Conservation (phyloP, 2,888 invertebrate genomes). For the Trissonchulus sp. region DNA sequence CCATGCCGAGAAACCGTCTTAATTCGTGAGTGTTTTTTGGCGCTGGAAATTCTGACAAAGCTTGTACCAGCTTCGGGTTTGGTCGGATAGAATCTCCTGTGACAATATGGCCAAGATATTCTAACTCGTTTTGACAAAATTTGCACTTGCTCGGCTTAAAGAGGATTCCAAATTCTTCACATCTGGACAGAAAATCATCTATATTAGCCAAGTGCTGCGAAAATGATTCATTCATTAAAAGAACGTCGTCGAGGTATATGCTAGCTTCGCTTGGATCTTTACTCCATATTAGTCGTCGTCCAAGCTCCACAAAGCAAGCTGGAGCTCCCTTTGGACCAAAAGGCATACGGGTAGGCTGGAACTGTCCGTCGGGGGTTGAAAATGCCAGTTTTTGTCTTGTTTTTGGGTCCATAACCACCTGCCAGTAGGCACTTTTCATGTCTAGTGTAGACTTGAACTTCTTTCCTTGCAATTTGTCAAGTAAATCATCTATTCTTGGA, state of each 20-base stretch:
- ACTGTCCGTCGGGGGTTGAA: slow-evolving; percentile 31
- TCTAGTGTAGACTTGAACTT: slow-evolving; percentile 15
- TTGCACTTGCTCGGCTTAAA: neutral
- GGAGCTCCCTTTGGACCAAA: no score
- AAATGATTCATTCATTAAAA: neutral
- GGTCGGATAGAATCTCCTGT: neutral
- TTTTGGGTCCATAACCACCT: slow-evolving; percentile 28
- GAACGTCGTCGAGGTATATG: slow-evolving; percentile 12
- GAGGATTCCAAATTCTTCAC: neutral
- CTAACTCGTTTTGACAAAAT: neutral
- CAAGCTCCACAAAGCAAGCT: no score
- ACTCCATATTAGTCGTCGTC: neutral
- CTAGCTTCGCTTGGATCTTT: neutral
- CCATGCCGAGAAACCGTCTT: neutral
- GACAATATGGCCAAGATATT: slow-evolving; percentile 1
- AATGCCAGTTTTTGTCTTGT: slow-evolving; percentile 35
- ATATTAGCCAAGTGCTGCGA: neutral
- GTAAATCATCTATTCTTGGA: slow-evolving; percentile 15
- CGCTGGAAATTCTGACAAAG: neutral
- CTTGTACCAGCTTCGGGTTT: neutral
- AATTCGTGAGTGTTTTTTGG: neutral
- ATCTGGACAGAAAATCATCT: neutral
- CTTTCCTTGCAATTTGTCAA: neutral
- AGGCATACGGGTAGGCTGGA: no score
- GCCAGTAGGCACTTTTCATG: no score